Evolutionary conservation across 2,113 vertebrate species (phyloP).

Genomic region (Raphicerus campestris): DNA sequence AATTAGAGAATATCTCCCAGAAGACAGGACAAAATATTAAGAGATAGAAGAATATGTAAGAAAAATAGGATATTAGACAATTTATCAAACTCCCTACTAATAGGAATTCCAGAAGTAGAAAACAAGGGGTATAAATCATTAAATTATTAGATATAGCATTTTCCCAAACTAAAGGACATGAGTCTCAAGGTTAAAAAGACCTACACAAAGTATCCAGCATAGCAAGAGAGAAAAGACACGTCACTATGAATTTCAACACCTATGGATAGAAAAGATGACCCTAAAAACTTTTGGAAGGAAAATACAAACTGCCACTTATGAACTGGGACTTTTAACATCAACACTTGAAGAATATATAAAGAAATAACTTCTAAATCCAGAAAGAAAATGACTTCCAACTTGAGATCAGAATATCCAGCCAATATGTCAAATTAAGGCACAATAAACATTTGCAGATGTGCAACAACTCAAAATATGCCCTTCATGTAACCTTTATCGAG

Average conservation of each 20-base stretch:
- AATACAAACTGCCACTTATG: background rate
- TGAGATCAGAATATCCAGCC: background rate
- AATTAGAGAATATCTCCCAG: background rate
- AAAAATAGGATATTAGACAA: background rate
- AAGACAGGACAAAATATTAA: background rate
- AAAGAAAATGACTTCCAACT: background rate
- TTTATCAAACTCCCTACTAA: background rate
- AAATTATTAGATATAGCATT: background rate
- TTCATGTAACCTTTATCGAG: background rate
- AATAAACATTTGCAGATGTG: background rate
- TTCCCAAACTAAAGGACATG: background rate
- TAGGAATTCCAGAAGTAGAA: background rate
- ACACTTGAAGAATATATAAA: background rate
- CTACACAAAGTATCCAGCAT: background rate
- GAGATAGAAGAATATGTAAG: background rate
- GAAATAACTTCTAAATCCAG: background rate
- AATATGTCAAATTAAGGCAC: background rate
- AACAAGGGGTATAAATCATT: background rate
- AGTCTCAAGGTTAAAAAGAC: slow-evolving; percentile 5
- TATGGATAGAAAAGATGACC: background rate
- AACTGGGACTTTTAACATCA: background rate
- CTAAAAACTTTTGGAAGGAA: background rate
- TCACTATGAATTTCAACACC: background rate
- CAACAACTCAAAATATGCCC: background rate
- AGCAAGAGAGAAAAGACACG: background rate